Base-by-base conservation (phyloP, 2,113 vertebrate genomes). In the Sakesphorus luctuosus region DNA sequence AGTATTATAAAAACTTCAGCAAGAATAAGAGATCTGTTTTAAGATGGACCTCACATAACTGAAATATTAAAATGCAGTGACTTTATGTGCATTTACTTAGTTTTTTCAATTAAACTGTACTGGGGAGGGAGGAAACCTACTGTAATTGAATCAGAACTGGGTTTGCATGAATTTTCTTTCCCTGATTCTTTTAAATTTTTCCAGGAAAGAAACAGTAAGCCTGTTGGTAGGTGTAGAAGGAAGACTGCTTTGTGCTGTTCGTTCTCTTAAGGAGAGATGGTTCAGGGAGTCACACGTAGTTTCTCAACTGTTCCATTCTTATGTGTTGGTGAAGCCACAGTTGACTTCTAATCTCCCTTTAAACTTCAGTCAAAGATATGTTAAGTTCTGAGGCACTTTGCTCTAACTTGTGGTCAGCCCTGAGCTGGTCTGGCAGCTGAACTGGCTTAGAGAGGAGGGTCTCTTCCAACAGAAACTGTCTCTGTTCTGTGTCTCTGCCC, bases 351-450 rank as follows among this genome's bases (percentile, higher is more conserved):
- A 50, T 49, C 53, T 83, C 25, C 5, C 74, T 71, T 75, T 71
- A 31, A 44, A 6, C 62, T 44, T 40, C 8, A n/a, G 47, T 80
- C 69, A 50, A 46, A 87, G 49, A 56, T 49, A 10, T 0, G 10
- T 11, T 77, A 53, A 59, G 35, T 35, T 74, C 44, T 13, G 46
- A 26, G 66, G 16, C 82, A 9, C 53, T 14, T 47, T 36, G 33
- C 15, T 33, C 5, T 33, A 18, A 23, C 28, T 31, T 40, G 3
- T 44, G 36, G 24, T 55, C 75, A 65, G 66, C 40, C 53, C 69
- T 1, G 10, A 21, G 12, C 1, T 0, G 31, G 5, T 23, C 19
- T 9, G 31, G 74, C 58, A 15, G 40, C 15, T 46, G 15, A 28
- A 5, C 21, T 7, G 4, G 31, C 0, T n/a, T n/a, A n/a, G n/a